These are phyloP conservation scores for Myiagra hebetior DNA, from an alignment of 2,113 vertebrate species.

Conservation along the genomic window DNA sequence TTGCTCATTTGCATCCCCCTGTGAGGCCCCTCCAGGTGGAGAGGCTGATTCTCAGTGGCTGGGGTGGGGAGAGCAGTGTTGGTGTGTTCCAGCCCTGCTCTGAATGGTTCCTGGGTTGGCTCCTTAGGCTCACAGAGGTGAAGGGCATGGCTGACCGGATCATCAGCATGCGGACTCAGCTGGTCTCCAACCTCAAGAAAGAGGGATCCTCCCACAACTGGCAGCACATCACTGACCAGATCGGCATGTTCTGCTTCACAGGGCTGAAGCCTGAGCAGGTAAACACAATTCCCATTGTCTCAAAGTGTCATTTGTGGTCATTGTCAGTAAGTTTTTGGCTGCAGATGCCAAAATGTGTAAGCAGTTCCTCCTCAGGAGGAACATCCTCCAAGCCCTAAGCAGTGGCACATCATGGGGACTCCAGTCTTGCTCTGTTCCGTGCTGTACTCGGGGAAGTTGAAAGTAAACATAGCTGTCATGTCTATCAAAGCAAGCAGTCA, in stretches of 20 bases:
- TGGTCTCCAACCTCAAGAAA: conserved; percentile 91
- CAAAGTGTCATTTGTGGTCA: rapidly evolving
- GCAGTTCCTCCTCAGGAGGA: background rate
- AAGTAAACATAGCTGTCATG: background rate
- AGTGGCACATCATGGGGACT: background rate
- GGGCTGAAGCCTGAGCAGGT: conserved; percentile 97
- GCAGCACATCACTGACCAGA: conserved; percentile 97
- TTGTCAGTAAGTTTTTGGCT: background rate
- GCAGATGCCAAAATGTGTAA: background rate
- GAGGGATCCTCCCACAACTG: conserved; percentile 91
- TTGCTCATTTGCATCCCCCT: background rate
- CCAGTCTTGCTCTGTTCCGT: background rate
- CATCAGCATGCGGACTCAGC: conserved; percentile 92
- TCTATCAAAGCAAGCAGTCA: background rate
- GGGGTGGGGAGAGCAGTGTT: background rate
- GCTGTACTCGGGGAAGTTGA: background rate
- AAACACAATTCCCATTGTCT: background rate
- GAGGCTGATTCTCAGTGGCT: background rate
- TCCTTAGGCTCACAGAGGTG: conserved; percentile 87
- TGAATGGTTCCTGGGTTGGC: background rate
- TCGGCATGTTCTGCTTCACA: conserved; percentile 98
- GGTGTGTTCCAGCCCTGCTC: background rate
- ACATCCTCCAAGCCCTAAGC: background rate
- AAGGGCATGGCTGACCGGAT: conserved; percentile 94
- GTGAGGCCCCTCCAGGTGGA: background rate